Base-by-base conservation (phyloP, 2,113 vertebrate species). In the Gadus macrocephalus region DNA sequence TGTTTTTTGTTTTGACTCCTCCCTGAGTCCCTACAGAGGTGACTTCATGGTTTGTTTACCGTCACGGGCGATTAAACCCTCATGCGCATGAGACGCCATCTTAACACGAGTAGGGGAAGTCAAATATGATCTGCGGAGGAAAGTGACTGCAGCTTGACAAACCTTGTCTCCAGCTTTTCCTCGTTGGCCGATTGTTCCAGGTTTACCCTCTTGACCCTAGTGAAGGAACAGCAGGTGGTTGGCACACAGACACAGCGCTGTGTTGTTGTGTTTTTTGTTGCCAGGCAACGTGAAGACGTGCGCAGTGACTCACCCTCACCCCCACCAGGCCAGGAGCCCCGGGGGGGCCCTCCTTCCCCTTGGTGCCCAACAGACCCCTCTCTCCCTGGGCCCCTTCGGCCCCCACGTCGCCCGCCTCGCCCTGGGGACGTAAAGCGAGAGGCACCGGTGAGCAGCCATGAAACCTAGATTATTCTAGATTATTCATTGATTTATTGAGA, bases 191-290 rank as follows among this genome's bases (percentile, higher is more conserved):
- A 91, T 92, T 80, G 88, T 92, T 76, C 97, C 97, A 64, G 94
- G 93, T 87, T 95, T 97, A 27, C 97, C 97, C 91, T 98, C 96
- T 64, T 92, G 93, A 73, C 97, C 97, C 96, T 98, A 80, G 62
- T 17, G 42, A 73, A 70, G 77, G 31, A 73, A 79, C 63, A 77
- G 2, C 74, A 81, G 62, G 7, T 9, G 0, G 31, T 27, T 66
- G 62, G 42, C 22, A 56, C 6, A 19, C 56, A 15, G 16, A 59
- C 5, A 0, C 15, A 60, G 19, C 12, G 2, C 2, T 60, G 58
- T 17, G 58, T 60, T 8, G 53, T 12, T 12, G 42, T 49, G 42
- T 49, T 9, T 49, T 9, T 49, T 9, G 42, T 49, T 35, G 31
- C 31, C 31, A 35, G 31, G 31, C 31, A 35, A 35, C 4, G 31